Evolutionary conservation across 2,888 invertebrate genomes (phyloP).

Genomic region (Pantelozetes paolii): DNA sequence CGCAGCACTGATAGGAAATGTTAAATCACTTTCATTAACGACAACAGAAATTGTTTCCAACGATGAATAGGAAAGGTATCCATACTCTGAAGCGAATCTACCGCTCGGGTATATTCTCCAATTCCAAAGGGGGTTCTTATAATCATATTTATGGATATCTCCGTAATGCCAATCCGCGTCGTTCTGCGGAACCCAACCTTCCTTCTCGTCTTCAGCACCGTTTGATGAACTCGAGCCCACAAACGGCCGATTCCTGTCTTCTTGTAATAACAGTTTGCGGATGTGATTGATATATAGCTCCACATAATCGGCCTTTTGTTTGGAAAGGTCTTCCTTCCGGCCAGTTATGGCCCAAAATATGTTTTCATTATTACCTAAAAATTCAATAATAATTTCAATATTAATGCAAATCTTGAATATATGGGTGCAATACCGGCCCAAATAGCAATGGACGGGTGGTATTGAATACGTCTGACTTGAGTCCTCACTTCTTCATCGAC

Average conservation of each 20-base stretch:
- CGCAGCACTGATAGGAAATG: slow-evolving; percentile 52
- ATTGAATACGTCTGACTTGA: slow-evolving; percentile 73
- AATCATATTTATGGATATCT: slow-evolving; percentile 73
- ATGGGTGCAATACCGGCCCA: slow-evolving; percentile 82
- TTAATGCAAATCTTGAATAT: too few relatives aligned
- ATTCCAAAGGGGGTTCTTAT: slow-evolving; percentile 74
- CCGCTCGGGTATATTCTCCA: slow-evolving; percentile 69
- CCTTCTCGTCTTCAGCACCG: slow-evolving; percentile 66
- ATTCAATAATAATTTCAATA: background rate
- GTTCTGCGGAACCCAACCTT: slow-evolving; percentile 67
- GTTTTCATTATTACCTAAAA: slow-evolving; percentile 77
- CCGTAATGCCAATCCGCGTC: too few relatives aligned
- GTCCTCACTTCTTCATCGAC: slow-evolving; percentile 72
- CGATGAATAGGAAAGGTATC: slow-evolving; percentile 83
- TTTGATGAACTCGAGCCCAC: slow-evolving; percentile 88
- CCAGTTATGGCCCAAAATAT: slow-evolving; percentile 82
- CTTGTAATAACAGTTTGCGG: slow-evolving; percentile 60
- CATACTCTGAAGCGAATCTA: slow-evolving; percentile 92
- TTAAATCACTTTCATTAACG: slow-evolving; percentile 51
- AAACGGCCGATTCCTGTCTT: slow-evolving; percentile 65
- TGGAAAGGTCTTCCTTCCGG: slow-evolving; percentile 53
- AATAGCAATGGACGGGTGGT: slow-evolving; percentile 78
- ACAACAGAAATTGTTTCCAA: slow-evolving; percentile 64
- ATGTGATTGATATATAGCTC: slow-evolving; percentile 76
- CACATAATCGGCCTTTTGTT: slow-evolving; percentile 71